Conservation (phyloP, 2,888 invertebrate genomes). For the Callyntrura guangdongensis region DNA sequence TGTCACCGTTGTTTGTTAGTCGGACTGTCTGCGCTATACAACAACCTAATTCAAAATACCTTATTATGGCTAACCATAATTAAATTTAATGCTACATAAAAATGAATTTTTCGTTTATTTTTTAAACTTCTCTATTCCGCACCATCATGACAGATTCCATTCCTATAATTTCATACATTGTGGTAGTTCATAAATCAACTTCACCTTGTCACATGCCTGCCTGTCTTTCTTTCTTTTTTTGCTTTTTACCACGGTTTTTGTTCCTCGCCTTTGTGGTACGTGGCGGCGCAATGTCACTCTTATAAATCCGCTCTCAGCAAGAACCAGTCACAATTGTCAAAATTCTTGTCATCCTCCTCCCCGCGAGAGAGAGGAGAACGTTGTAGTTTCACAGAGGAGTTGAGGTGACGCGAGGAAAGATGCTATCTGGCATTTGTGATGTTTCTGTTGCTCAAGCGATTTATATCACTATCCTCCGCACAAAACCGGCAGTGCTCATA, state of each 20-base stretch:
- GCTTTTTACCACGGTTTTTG: constrained; percentile 30
- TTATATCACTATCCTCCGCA: constrained; percentile 12
- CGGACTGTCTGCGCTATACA: no score
- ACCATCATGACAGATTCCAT: constrained; percentile 11
- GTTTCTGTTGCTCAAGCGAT: constrained; percentile 45
- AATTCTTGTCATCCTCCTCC: constrained; percentile 71
- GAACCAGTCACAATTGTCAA: constrained; percentile 73
- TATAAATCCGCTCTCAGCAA: constrained; percentile 62
- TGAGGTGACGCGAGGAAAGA: constrained; percentile 65
- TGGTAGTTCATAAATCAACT: constrained; percentile 69
- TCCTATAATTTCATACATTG: background rate
- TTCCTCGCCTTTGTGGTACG: constrained; percentile 46
- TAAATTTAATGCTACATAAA: constrained; percentile 35
- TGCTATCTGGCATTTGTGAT: constrained; percentile 65
- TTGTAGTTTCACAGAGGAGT: constrained; percentile 16
- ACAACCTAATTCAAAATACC: background rate
- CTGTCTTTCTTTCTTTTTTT: constrained; percentile 29
- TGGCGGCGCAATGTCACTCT: constrained; percentile 39
- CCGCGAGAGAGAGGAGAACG: constrained; percentile 38
- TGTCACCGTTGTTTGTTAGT: background rate
- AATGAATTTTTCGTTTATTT: constrained; percentile 39
- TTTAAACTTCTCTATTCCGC: background rate
- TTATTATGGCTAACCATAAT: constrained; percentile 41
- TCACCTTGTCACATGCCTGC: constrained; percentile 64
- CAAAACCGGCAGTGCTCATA: background rate